Base-by-base conservation (phyloP, 2,113 vertebrate species). In the Platysteira castanea region DNA sequence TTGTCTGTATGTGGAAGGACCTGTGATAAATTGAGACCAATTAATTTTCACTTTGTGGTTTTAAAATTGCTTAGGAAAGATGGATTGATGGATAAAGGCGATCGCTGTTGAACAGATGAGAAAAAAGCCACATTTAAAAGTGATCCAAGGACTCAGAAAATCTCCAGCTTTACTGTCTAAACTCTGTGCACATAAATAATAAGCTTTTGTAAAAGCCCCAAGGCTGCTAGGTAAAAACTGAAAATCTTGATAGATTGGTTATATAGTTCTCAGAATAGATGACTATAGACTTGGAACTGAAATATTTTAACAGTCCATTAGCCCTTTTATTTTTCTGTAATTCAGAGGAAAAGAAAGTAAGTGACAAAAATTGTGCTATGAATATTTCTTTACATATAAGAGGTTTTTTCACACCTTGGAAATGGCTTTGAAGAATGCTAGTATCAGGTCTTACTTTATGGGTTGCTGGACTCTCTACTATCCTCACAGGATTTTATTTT, bases 231-330 rank as follows among this genome's bases (percentile, higher is more conserved):
- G 13, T 88, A 83, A 88, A 88, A 93, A 54, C 83, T 95, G 80
- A 78, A 92, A 90, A 90, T 90, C 76, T 63, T 91, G 63, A 77
- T 92, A 92, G 90, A 86, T 89, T 80, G 84, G 79, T 88, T 91
- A 56, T 89, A 76, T 61, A 67, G 56, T 71, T 33, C 11, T 87
- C 67, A 59, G 42, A 93, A 85, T n/a, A 84, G 37, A 65, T 54
- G n/a, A 41, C 61, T 91, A 37, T 42, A 76, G 61, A 68, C 53
- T 79, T 91, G 70, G 88, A 87, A 82, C 35, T 31, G 65, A 91
- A 91, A 37, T n/a, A 41, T 85, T 82, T 87, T 78, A 90, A 50
- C 56, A 71, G 75, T 71, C 52, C n/a, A 39, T 89, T 87, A 95
- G 50, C 59, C 53, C 28, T 81, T 75, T 93, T 57, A 11, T 59